Evolutionary conservation across 2,888 invertebrate species (phyloP).

Genomic region (Agrotis segetum): DNA sequence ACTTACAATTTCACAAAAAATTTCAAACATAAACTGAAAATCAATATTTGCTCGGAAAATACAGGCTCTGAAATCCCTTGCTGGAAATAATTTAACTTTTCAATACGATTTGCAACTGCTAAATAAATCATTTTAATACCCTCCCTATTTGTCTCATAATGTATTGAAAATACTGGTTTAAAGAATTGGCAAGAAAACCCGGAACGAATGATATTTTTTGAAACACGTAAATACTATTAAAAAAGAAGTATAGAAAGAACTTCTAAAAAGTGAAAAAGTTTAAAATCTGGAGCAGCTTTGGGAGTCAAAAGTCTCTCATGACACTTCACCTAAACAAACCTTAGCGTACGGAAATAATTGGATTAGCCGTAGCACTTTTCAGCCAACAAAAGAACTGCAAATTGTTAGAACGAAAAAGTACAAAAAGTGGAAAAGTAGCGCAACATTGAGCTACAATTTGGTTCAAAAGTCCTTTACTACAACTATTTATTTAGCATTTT

Average conservation of each 20-base stretch:
- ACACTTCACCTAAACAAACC: slow-evolving; percentile 20
- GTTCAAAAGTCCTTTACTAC: background rate
- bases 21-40: slow-evolving; percentile 7
- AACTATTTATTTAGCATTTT: too few relatives aligned
- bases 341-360: slow-evolving; percentile 28
- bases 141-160: background rate
- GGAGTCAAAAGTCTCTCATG: slow-evolving; percentile 20
- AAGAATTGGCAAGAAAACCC: background rate
- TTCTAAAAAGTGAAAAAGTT: slow-evolving; percentile 16
- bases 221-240: too few relatives aligned
- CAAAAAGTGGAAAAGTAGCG: slow-evolving; percentile 11
- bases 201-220: background rate
- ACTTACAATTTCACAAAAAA: too few relatives aligned
- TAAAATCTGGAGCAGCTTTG: slow-evolving; percentile 6
- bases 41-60: background rate
- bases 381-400: slow-evolving; percentile 1
- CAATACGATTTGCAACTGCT: background rate
- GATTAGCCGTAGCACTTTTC: slow-evolving; percentile 16
- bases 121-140: background rate
- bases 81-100: slow-evolving; percentile 13
- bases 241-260: background rate
- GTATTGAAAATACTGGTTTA: background rate
- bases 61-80: background rate
- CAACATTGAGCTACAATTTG: background rate
- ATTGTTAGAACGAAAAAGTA: slow-evolving; percentile 21